Conservation (phyloP, 2,888 invertebrate genomes). For the Nectonema munidae region DNA sequence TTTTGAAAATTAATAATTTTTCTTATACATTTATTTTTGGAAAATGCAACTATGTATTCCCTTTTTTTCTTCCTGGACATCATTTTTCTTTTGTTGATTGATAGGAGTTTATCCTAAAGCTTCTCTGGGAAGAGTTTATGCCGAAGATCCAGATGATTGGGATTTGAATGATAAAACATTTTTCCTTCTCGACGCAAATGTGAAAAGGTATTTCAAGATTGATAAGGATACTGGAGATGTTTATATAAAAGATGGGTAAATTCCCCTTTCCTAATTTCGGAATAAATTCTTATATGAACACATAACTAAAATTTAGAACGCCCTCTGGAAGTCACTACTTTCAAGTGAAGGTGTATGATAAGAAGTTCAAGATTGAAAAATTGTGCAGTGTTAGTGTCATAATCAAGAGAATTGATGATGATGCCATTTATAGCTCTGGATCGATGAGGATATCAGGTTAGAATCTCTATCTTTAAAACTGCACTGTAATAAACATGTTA, state of each 20-base stretch:
- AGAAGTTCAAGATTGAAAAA: constrained; percentile 72
- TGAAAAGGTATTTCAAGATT: constrained; percentile 49
- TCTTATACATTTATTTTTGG: background rate
- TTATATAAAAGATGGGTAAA: constrained; percentile 68
- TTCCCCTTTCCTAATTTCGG: constrained; percentile 35
- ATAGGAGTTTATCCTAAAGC: constrained; percentile 35
- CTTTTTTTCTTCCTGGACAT: background rate
- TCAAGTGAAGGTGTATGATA: constrained; percentile 49
- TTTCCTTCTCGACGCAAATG: constrained; percentile 26
- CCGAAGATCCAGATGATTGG: constrained; percentile 91
- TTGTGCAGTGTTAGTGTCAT: constrained; percentile 78
- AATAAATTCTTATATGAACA: too few relatives aligned
- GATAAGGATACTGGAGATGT: constrained; percentile 75
- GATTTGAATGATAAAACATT: constrained; percentile 86
- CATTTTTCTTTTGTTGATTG: background rate
- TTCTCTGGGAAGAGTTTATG: constrained; percentile 70
- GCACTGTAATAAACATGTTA: background rate
- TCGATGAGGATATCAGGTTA: constrained; percentile 40
- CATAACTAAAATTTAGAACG: constrained; percentile 19
- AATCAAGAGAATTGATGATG: constrained; percentile 67
- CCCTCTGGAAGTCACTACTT: constrained; percentile 33
- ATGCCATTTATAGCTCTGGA: constrained; percentile 72
- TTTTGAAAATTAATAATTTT: too few relatives aligned
- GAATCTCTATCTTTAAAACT: background rate
- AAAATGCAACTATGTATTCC: background rate